A percentile compares a stretch with the other conserved stretches of the same genome.
Conservation (phyloP, 2,113 vertebrate species). For the Anhinga anhinga region DNA sequence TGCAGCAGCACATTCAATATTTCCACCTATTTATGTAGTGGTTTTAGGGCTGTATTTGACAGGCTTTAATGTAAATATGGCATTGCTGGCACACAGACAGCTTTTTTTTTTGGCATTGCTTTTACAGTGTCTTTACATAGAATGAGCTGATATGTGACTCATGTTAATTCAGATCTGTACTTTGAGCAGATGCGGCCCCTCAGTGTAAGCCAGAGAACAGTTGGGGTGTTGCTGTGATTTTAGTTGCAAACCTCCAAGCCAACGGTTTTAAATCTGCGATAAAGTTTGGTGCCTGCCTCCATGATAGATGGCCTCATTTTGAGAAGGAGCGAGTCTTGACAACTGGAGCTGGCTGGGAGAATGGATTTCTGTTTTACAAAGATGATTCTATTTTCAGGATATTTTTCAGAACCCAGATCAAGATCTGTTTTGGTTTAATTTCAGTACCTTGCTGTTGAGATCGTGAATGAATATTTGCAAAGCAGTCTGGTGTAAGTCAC, state of each 20-base stretch:
- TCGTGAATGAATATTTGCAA: neutral
- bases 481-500: neutral
- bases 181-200: slow-evolving; percentile 4
- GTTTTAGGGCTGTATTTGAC: slow-evolving; percentile 26
- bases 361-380: neutral
- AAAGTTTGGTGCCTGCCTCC: slow-evolving; percentile 17
- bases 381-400: neutral
- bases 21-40: slow-evolving; percentile 30
- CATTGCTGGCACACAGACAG: neutral
- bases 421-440: neutral
- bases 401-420: neutral
- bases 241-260: slow-evolving; percentile 13
- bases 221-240: slow-evolving; percentile 5
- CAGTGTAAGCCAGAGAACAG: neutral
- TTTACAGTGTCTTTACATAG: slow-evolving; percentile 5
- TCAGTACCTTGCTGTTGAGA: neutral
- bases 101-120: neutral
- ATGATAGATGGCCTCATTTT: slow-evolving; percentile 21
- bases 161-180: neutral
- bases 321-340: neutral
- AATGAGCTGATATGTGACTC: neutral
- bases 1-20: slow-evolving; percentile 24
- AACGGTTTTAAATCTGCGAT: slow-evolving; percentile 15
- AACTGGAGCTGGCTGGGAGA: neutral
- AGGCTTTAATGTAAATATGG: slow-evolving; percentile 36